A percentile compares a stretch with the other conserved stretches of the same genome.
Evolutionary conservation across 2,888 invertebrate species (phyloP).

Genomic region (Melolontha melolontha): DNA sequence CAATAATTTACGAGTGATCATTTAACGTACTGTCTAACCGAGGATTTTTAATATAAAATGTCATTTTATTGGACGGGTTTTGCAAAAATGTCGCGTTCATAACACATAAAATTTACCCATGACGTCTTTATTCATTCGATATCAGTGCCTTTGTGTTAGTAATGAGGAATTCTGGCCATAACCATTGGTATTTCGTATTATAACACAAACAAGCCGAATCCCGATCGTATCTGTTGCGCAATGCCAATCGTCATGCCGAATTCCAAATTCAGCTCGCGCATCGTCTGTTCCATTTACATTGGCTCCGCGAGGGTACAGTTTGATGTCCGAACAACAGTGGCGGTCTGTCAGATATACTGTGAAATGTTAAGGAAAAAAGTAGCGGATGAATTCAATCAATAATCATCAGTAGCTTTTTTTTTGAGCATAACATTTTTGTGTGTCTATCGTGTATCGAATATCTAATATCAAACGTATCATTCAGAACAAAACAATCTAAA

Average conservation of each 20-base stretch:
- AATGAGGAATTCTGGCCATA: slow-evolving; percentile 9
- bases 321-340: slow-evolving; percentile 10
- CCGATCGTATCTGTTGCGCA: slow-evolving; percentile 34
- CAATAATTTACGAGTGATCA: slow-evolving; percentile 8
- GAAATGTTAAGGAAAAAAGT: slow-evolving; percentile 1
- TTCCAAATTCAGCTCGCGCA: slow-evolving; percentile 38
- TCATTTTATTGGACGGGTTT: slow-evolving; percentile 20
- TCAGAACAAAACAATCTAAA: no score
- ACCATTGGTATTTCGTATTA: slow-evolving; percentile 21
- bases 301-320: slow-evolving; percentile 3
- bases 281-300: slow-evolving; percentile 35
- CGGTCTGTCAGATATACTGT: neutral
- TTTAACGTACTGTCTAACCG: slow-evolving; percentile 15
- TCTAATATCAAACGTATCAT: no score
- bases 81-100: slow-evolving; percentile 5
- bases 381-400: no score
- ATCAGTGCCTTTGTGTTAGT: neutral
- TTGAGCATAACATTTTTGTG: no score
- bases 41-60: slow-evolving; percentile 24
- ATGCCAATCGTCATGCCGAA: slow-evolving; percentile 35
- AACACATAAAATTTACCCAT: slow-evolving; percentile 18
- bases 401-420: no score
- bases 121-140: slow-evolving; percentile 19
- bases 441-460: no score
- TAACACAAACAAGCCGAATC: slow-evolving; percentile 26